These are phyloP conservation scores for Pediacus dermestoides DNA, from an alignment of 2,888 invertebrate species.

Conservation along the genomic window DNA sequence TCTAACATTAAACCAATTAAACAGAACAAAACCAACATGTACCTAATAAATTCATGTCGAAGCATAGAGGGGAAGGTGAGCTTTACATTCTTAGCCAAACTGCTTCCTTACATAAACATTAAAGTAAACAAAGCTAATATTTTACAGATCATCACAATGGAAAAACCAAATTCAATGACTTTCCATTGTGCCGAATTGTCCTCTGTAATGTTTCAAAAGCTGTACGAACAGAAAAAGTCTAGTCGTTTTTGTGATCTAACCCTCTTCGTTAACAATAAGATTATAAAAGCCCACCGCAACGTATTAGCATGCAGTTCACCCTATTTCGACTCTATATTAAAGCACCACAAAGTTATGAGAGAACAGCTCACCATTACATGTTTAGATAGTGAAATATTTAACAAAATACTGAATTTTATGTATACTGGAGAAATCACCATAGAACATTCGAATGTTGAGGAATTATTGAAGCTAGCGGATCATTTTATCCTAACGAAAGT, in stretches of 20 bases:
- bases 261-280: conserved; percentile 56
- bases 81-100: too few relatives aligned
- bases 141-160: conserved; percentile 41
- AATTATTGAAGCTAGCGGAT: conserved; percentile 60
- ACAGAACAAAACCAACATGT: too few relatives aligned
- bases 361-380: conserved; percentile 57
- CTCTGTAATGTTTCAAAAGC: conserved; percentile 43
- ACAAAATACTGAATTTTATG: conserved; percentile 60
- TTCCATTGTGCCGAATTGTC: conserved; percentile 46
- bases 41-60: too few relatives aligned
- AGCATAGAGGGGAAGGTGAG: too few relatives aligned
- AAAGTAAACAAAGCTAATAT: not conserved
- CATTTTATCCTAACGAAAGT: conserved; percentile 60
- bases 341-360: conserved; percentile 53
- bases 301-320: conserved; percentile 63
- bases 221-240: conserved; percentile 53
- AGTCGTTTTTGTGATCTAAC: conserved; percentile 61
- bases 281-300: conserved; percentile 59
- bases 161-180: conserved; percentile 44
- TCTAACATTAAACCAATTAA: too few relatives aligned
- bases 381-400: conserved; percentile 57
- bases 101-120: too few relatives aligned
- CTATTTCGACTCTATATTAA: conserved; percentile 61
- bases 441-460: conserved; percentile 58
- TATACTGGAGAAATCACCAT: conserved; percentile 62